Evolutionary conservation across 2,113 vertebrate species (phyloP), one percentile per base, ranked within the genome.

Genomic region (Perca flavescens): DNA sequence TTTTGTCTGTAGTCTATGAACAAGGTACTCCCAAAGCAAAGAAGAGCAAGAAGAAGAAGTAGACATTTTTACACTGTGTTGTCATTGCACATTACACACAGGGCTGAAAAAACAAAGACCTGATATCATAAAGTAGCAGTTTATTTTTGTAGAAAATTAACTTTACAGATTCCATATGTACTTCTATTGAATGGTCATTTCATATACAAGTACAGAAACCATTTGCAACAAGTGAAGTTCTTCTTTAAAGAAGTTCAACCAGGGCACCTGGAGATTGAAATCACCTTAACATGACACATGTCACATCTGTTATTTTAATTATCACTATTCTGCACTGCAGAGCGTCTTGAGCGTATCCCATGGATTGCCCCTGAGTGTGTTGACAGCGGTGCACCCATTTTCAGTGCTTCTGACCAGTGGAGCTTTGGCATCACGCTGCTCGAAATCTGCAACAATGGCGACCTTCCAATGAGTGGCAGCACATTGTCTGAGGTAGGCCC

Each of bases 331-430:
- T 71, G 8, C 12, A 11, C 31, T 60, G 0, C 80, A 99, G 98
- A 99, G 74, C 96, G 97, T 0, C 95, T 97, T 49, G 97, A 98
- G 4, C 93, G 97, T 0, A 97, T 99, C 31, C 98, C 98, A 0
- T 99, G 97, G 97, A 97, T 97, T 0, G 97, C 98, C 1, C 98
- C 98, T 0, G 98, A 99, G 58, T 97, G 97, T 13, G 71, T 99
- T 2, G 86, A 94, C 0, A 92, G 92, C 0, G 87, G 89, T 0
- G 57, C 85, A 3, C 91, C 67, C 61, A 92, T 96, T 10, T 92
- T 93, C 50, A 91, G 88, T 0, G 93, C 96, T 0, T 95, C 95
- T 0, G 98, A 99, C 87, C 97, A 98, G 62, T 99, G 97, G 98
- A 97, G 97, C 76, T 99, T 98, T 6, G 97, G 98, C 0, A 95